These are phyloP conservation scores for Calidris pugnax DNA, from an alignment of 2,113 vertebrate species.

Conservation along the genomic window DNA sequence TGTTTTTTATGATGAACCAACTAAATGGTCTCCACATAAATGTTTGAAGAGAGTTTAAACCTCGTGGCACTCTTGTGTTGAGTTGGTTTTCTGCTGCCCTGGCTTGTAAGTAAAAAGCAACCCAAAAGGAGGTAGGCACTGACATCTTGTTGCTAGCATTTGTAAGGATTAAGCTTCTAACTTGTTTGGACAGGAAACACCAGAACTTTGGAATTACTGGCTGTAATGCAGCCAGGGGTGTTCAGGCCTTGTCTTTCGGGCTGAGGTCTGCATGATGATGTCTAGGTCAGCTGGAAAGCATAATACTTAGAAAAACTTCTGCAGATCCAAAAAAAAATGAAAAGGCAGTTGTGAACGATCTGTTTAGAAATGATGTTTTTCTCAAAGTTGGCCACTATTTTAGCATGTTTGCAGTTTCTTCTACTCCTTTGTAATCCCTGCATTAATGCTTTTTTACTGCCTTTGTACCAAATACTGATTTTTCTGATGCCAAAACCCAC, in stretches of 20 bases:
- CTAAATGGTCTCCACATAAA: neutral
- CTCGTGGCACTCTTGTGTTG: neutral
- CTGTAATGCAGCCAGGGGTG: fast-evolving
- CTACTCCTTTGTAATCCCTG: neutral
- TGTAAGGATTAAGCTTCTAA: neutral
- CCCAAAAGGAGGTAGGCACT: neutral
- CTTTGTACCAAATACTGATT: neutral
- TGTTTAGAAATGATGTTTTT: neutral
- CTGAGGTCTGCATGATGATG: neutral
- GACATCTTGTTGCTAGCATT: neutral
- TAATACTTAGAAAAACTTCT: neutral
- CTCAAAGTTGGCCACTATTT: neutral
- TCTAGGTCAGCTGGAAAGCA: neutral
- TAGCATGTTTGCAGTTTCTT: neutral
- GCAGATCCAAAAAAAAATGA: neutral
- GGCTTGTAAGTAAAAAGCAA: neutral
- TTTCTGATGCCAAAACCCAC: neutral
- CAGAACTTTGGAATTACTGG: neutral
- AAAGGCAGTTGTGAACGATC: neutral
- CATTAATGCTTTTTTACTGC: neutral
- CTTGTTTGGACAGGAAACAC: neutral
- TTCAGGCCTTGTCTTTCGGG: neutral
- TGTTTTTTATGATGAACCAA: neutral
- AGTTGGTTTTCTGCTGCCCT: neutral
- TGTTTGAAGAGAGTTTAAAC: neutral